Conservation (phyloP, 2,888 invertebrate species). For the Dasysyrphus tricinctus region DNA sequence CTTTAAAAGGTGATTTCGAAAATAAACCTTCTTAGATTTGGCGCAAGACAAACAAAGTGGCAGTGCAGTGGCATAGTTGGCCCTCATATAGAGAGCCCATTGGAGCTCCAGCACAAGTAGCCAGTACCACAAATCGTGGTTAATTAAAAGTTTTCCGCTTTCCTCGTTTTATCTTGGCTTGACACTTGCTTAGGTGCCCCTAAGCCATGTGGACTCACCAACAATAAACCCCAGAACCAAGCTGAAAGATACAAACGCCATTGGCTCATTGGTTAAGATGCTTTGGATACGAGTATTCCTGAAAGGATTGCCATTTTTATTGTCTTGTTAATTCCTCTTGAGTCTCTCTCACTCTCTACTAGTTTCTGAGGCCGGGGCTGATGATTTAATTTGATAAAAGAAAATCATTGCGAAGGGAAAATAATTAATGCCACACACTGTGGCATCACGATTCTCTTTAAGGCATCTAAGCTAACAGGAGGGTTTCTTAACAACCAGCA, state of each 20-base stretch:
- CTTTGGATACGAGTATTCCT: not conserved
- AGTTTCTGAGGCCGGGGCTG: constrained; percentile 35
- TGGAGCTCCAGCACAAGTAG: not conserved
- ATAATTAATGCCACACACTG: constrained; percentile 74
- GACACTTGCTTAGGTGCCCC: constrained; percentile 68
- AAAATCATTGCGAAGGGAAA: constrained; percentile 62
- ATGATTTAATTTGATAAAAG: constrained; percentile 73
- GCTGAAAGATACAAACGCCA: constrained; percentile 4
- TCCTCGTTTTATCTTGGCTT: constrained; percentile 53
- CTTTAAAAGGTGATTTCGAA: constrained; percentile 60
- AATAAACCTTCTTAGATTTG: constrained; percentile 37
- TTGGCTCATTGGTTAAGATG: not conserved
- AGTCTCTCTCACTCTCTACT: not conserved
- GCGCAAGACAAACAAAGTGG: not conserved
- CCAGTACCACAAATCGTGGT: constrained; percentile 67
- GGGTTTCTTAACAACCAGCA: constrained; percentile 21
- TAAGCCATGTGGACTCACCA: not conserved
- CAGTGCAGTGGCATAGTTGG: not conserved
- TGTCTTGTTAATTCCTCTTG: constrained; percentile 33
- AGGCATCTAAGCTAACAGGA: constrained; percentile 22
- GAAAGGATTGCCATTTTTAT: constrained; percentile 40
- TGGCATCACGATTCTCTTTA: constrained; percentile 67
- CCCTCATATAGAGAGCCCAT: constrained; percentile 4
- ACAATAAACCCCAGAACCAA: constrained; percentile 36
- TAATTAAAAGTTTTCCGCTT: constrained; percentile 73